Evolutionary conservation across 2,113 vertebrate species (phyloP), one percentile per base, ranked within the genome.

Genomic region (Isichthys henryi): DNA sequence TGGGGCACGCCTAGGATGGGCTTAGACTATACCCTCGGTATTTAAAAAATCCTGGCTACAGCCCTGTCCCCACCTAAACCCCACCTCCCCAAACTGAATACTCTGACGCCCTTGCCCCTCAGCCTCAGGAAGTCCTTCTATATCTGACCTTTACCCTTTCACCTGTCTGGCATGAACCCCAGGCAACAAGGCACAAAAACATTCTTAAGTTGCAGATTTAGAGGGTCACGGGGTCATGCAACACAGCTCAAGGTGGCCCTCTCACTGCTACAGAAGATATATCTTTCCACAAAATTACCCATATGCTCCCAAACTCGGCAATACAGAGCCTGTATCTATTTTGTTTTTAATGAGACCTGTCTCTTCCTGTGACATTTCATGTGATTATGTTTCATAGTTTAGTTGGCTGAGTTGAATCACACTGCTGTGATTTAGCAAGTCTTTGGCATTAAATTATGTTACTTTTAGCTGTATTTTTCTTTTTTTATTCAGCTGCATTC

Each of bases 121-220:
- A 77, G 70, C 70, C 31, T 7, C 6, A 80, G 17, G 35, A 80
- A 43, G 74, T 80, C 17, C 2, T 80, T 84, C 45, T 84, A 46
- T 46, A 48, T n/a, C 39, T 48, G 45, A 48, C 82, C 52, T 88
- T 45, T 88, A 88, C 31, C 56, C 48, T 88, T 88, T 88, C 52
- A 23, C 87, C 87, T 66, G 53, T 21, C 50, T 39, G 52, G 53
- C 87, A 58, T 45, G 39, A 88, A 88, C 23, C 21, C 52, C 82
- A 48, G 45, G 82, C 35, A 84, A 46, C 80, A 84, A 43, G 45
- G 48, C 0, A 0, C 43, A 84, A 84, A 84, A 46, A 48, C 39
- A 48, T 82, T 45, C 77, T 82, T 82, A 82, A 45, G 77, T 82
- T 39, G 43, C 43, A 70, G 62, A 70, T 45, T 45, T 45, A 39